phyloP scores from a whole-genome alignment of 2,113 vertebrate genomes.

The Falcunculus frontatus region DNA sequence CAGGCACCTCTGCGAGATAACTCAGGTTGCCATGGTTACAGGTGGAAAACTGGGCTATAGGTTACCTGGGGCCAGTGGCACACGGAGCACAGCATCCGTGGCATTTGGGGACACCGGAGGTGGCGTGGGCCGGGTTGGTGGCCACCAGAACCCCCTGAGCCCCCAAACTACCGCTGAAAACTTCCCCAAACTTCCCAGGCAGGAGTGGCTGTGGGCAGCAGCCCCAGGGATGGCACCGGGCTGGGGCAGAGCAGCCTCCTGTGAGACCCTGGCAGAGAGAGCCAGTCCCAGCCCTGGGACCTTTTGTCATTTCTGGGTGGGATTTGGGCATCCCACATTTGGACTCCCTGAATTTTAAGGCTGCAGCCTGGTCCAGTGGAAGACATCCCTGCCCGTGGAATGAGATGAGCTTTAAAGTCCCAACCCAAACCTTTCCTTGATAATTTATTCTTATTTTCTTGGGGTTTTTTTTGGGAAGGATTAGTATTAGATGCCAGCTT shows the following conservation, averaged over 20 bases:
- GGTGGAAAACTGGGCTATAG: constrained; percentile 17
- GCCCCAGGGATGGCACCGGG: background rate
- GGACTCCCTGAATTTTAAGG: background rate
- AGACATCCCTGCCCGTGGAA: background rate
- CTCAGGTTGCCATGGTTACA: constrained; percentile 10
- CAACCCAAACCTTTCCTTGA: background rate
- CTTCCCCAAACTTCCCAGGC: background rate
- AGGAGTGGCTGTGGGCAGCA: background rate
- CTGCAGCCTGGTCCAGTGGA: background rate
- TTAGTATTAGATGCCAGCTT: background rate
- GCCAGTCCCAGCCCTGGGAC: background rate
- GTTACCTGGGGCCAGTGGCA: background rate
- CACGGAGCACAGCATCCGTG: background rate
- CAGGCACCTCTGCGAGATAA: background rate
- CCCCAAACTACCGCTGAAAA: background rate
- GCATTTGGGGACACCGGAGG: background rate
- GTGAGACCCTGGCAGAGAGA: background rate
- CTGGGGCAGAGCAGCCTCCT: background rate
- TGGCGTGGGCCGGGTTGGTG: rapidly evolving
- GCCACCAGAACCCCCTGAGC: background rate
- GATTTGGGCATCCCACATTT: background rate
- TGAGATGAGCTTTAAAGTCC: background rate
- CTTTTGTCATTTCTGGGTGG: rapidly evolving
- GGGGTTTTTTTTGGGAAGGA: background rate
- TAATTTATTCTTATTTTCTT: background rate